Conservation (phyloP, 2,888 invertebrate species). For the Dilophus febrilis region DNA sequence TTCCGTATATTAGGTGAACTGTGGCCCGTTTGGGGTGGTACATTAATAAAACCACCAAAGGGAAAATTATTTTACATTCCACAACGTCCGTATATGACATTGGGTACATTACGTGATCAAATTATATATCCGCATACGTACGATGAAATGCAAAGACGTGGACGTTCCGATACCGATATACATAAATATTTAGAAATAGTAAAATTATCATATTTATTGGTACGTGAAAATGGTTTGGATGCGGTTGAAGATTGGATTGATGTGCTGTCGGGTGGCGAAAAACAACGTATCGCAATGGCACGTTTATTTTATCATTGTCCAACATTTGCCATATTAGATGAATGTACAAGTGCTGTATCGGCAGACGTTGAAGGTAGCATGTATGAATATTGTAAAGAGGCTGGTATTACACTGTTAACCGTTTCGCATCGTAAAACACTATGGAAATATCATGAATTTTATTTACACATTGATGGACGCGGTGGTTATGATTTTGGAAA, state of each 20-base stretch:
- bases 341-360: conserved; percentile 96
- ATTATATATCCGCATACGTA: conserved; percentile 88
- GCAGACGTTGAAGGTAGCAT: conserved; percentile 96
- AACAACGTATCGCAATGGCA: conserved; percentile 97
- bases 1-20: conserved; percentile 92
- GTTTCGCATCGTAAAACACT: conserved; percentile 93
- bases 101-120: conserved; percentile 86
- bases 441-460: conserved; percentile 96
- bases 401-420: conserved; percentile 80
- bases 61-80: conserved; percentile 90
- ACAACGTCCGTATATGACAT: conserved; percentile 93
- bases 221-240: conserved; percentile 77
- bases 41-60: conserved; percentile 83
- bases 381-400: conserved; percentile 85
- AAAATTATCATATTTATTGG: conserved; percentile 66
- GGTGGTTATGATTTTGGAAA: conserved; percentile 79
- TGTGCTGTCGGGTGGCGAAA: conserved; percentile 94
- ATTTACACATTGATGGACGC: conserved; percentile 88
- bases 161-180: conserved; percentile 63
- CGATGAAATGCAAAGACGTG: conserved; percentile 64
- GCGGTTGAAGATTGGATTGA: conserved; percentile 98
- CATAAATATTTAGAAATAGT: conserved; percentile 60
- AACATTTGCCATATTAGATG: conserved; percentile 96
- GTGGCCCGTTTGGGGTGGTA: conserved; percentile 93
- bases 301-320: conserved; percentile 93